Conservation (phyloP, 2,888 invertebrate species). For the Aplocera efformata region DNA sequence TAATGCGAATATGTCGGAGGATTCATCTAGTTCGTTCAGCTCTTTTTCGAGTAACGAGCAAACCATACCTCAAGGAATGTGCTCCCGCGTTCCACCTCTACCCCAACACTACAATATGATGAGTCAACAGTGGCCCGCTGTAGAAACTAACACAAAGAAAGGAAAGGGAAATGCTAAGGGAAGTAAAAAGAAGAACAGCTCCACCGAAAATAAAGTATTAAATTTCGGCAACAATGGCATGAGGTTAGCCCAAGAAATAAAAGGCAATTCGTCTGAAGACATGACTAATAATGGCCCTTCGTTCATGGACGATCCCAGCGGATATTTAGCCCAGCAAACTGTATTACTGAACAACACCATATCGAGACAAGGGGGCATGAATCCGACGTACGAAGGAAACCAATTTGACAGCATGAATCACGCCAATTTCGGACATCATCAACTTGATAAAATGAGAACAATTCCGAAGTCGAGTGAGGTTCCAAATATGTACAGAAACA, state of each 20-base stretch:
- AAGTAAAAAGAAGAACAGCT: constrained; percentile 70
- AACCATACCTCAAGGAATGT: constrained; percentile 72
- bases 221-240: constrained; percentile 57
- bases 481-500: constrained; percentile 52
- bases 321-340: constrained; percentile 94
- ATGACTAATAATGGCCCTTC: constrained; percentile 84
- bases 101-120: constrained; percentile 82
- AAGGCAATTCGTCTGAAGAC: constrained; percentile 69
- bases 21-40: constrained; percentile 53
- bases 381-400: constrained; percentile 52
- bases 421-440: constrained; percentile 44
- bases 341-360: constrained; percentile 91
- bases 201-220: constrained; percentile 53
- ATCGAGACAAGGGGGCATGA: constrained; percentile 82
- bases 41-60: constrained; percentile 59
- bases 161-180: constrained; percentile 78
- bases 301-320: constrained; percentile 95
- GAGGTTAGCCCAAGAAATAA: constrained; percentile 55
- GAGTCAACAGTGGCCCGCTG: constrained; percentile 66
- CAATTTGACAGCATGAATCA: constrained; percentile 51
- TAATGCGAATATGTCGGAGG: constrained; percentile 58
- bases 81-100: constrained; percentile 86
- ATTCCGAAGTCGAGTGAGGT: constrained; percentile 48
- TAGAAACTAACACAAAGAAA: constrained; percentile 72
- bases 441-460: constrained; percentile 51